Evolutionary conservation across 2,113 vertebrate genomes (phyloP), one percentile per base, ranked within the genome.

Genomic region (Protomyctophum bolini): DNA sequence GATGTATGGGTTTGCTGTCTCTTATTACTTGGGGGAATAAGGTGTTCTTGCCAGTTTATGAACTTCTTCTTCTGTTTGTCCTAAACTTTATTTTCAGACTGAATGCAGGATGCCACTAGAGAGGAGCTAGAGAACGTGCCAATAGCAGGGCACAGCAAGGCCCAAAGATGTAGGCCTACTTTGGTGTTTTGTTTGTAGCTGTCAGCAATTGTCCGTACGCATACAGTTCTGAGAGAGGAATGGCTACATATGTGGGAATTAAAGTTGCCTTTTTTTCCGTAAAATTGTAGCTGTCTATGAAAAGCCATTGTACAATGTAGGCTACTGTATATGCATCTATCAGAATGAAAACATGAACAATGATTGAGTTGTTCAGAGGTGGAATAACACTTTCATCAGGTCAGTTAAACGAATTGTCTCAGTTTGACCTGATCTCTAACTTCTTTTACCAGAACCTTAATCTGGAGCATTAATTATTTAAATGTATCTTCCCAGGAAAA

Each of bases 1-100:
- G 76, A 90, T 87, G 79, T 57, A 82, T 21, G n/a, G n/a, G n/a
- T 85, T 83, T 66, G 73, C 70, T 58, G 55, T 51, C 56, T 57
- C 55, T 64, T 59, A 62, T 64, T 59, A 62, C 72, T 45, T 9
- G 1, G 12, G 77, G 68, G 68, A 78, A 83, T 65, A 6, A 15
- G 51, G 57, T 61, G 66, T 75, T 86, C 70, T 45, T 74, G 73
- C 73, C 77, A 81, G 51, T 80, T 71, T 79, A 63, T 76, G 46
- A 83, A 73, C 72, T 51, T 77, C 50, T 21, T 58, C 49, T 65
- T 62, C 61, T 68, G 81, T 49, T 33, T 21, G 56, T 11, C 49
- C 48, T 47, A 68, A 85, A 82, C 72, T 59, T 76, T 64, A 7
- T 48, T 72, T 78, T 70, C 15, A 62, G 72, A 66, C 15, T 55